A percentile compares a stretch with the other conserved stretches of the same genome.
Evolutionary conservation across 1,140 invertebrate genomes (phyloP).

Genomic region (Aphelenchoides fujianensis): DNA sequence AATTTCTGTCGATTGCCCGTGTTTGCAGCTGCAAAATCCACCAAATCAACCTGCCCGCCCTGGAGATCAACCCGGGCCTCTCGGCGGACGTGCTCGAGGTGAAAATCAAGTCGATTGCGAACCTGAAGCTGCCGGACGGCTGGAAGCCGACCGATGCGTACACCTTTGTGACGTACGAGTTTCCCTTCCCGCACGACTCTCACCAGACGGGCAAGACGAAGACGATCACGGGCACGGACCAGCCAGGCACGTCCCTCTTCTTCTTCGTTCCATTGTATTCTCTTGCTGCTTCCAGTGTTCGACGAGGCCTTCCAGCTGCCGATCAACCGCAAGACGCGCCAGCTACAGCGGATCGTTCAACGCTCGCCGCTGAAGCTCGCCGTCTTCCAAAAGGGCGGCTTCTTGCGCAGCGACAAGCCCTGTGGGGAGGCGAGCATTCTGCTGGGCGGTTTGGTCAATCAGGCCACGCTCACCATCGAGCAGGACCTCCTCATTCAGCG

Average conservation of each 20-base stretch:
- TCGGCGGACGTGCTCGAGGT: slow-evolving; percentile 35
- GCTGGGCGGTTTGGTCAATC: slow-evolving; percentile 28
- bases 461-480: slow-evolving; percentile 22
- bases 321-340: slow-evolving; percentile 41
- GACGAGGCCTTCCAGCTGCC: slow-evolving; percentile 32
- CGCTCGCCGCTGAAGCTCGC: slow-evolving; percentile 34
- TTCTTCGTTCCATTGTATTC: neutral
- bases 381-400: slow-evolving; percentile 45
- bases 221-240: slow-evolving; percentile 26
- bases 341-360: slow-evolving; percentile 27
- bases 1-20: neutral
- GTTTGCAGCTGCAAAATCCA: slow-evolving; percentile 28
- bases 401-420: slow-evolving; percentile 38
- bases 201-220: slow-evolving; percentile 39
- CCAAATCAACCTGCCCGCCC: slow-evolving; percentile 26
- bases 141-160: slow-evolving; percentile 36
- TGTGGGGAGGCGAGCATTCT: slow-evolving; percentile 37
- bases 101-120: slow-evolving; percentile 31
- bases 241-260: slow-evolving; percentile 30
- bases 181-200: slow-evolving; percentile 41
- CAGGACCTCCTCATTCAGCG: slow-evolving; percentile 25
- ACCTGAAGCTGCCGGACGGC: slow-evolving; percentile 41
- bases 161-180: slow-evolving; percentile 40
- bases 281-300: slow-evolving; percentile 30
- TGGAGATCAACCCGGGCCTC: slow-evolving; percentile 33